Conservation (phyloP, 2,888 invertebrate species). For the Drosophila incognita region DNA sequence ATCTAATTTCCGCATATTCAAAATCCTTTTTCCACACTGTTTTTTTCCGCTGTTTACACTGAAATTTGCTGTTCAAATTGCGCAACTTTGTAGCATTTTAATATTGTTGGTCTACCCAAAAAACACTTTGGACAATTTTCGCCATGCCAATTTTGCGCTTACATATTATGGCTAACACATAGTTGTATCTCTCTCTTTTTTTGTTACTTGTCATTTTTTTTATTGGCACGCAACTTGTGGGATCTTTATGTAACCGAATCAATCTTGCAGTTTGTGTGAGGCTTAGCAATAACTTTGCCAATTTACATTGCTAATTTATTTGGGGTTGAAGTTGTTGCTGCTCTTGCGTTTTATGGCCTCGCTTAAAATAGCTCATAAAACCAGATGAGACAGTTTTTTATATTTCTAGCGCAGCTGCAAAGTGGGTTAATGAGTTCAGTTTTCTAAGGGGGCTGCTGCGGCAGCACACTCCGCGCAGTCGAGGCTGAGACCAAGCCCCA, state of each 20-base stretch:
- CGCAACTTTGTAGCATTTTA: slow-evolving; percentile 43
- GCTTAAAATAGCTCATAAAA: slow-evolving; percentile 61
- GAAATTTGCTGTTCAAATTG: slow-evolving; percentile 49
- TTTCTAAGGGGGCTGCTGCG: slow-evolving; percentile 20
- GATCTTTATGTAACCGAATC: slow-evolving; percentile 13
- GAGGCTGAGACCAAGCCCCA: slow-evolving; percentile 32
- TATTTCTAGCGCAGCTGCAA: slow-evolving; percentile 55
- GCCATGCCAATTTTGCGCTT: slow-evolving; percentile 30
- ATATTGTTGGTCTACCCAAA: slow-evolving; percentile 30
- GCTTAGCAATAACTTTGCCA: slow-evolving; percentile 35
- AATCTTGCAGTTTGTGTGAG: slow-evolving; percentile 15
- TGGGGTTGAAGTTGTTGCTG: slow-evolving; percentile 12
- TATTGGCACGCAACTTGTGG: slow-evolving; percentile 21
- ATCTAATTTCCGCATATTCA: background rate
- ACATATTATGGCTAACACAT: slow-evolving; percentile 19
- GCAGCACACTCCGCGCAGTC: slow-evolving; percentile 12
- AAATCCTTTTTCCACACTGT: slow-evolving; percentile 14
- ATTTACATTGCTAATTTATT: slow-evolving; percentile 32
- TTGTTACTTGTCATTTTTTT: slow-evolving; percentile 10
- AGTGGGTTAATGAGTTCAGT: slow-evolving; percentile 79
- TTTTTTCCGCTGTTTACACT: slow-evolving; percentile 20
- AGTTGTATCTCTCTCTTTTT: slow-evolving; percentile 14
- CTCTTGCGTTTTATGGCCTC: slow-evolving; percentile 35
- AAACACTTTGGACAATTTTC: slow-evolving; percentile 40
- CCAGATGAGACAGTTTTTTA: slow-evolving; percentile 67